Base-by-base conservation (phyloP, 2,113 vertebrate species). In the Rhinoptilus africanus region DNA sequence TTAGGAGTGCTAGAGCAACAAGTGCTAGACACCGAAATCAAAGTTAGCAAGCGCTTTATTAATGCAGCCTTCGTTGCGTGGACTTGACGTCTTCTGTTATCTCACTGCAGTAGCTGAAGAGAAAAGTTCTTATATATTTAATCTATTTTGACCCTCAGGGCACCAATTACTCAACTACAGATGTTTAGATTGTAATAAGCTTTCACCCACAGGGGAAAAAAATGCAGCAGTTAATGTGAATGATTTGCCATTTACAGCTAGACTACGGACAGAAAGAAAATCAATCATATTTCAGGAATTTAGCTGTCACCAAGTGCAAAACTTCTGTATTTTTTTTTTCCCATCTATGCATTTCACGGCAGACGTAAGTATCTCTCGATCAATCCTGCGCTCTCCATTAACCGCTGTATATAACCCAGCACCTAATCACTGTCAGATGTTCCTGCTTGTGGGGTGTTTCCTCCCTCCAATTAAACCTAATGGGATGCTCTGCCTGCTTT, bases 141-240 rank as follows among this genome's bases (percentile, higher is more conserved):
- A 84, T 85, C n/a, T 78, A 16, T 63, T 87, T 68, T 67, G 57
- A 79, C 54, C 50, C 41, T 59, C 41, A 43, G 28, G 57, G 32
- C 37, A 85, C 53, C 69, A 91, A 69, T 83, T 87, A 87, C 68
- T 85, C 4, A 4, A 89, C 50, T 89, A 96, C 57, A 80, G 30
- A 50, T 50, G 27, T 76, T 92, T 91, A 92, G 64, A 59, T 78
- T 95, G 93, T 94, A 97, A 94, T 75, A 95, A 95, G 45, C 16
- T 88, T 81, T 79, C 74, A 85, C 14, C 32, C 37, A 6, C 13
- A 57, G 71, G 35, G 20, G n/a, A 9, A 32, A 74, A 89, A 89
- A 89, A 60, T 14, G 37, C n/a, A 54, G 50, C 22, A 39, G 12
- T 63, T 85, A 73, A 85, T 16, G 22, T 28, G 66, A 83, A 24